phyloP scores from a whole-genome alignment of 1,140 invertebrate species.

The Neodiprion pinetum region DNA sequence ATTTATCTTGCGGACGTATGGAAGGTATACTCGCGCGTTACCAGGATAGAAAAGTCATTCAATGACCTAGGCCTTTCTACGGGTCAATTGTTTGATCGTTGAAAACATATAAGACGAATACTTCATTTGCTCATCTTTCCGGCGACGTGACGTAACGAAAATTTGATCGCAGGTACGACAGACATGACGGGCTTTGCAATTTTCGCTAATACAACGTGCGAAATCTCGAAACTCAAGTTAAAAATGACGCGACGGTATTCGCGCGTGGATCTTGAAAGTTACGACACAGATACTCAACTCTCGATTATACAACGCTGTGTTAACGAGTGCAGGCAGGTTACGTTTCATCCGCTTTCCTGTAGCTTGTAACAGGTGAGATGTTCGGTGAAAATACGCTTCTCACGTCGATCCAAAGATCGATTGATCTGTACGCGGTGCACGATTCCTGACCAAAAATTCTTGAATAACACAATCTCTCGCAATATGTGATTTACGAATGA shows the following conservation, averaged over 20 bases:
- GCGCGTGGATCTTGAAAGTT: neutral
- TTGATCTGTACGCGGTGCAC: neutral
- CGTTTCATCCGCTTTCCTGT: neutral
- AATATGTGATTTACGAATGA: constrained; percentile 1
- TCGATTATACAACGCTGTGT: neutral
- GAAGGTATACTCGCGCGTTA: no score
- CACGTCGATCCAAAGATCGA: neutral
- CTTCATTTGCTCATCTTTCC: neutral
- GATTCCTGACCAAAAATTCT: neutral
- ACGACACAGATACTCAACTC: neutral
- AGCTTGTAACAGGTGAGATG: neutral
- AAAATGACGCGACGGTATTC: neutral
- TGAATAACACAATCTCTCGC: neutral
- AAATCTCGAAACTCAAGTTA: neutral
- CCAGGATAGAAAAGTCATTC: neutral
- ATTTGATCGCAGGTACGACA: neutral
- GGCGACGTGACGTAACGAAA: neutral
- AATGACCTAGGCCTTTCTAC: neutral
- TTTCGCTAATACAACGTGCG: neutral
- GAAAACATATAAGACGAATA: neutral
- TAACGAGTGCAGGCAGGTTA: neutral
- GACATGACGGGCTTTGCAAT: neutral
- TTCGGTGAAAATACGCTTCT: neutral
- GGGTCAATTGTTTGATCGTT: neutral
- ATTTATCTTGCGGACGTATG: no score